Base-by-base conservation (phyloP, 2,113 vertebrate species). In the Scolopax mira region DNA sequence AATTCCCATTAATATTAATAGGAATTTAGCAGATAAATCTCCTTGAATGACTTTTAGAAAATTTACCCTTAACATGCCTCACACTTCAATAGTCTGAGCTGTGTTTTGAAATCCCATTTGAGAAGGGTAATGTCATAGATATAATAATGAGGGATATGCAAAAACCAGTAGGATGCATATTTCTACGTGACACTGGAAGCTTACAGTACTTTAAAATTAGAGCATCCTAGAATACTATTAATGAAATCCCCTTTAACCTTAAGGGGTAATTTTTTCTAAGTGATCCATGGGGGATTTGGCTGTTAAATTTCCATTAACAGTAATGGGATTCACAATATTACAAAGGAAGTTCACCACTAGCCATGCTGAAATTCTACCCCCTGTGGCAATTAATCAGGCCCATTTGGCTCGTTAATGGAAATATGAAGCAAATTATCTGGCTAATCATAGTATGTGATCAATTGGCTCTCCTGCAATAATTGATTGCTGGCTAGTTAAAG, bases 281-380 rank as follows among this genome's bases (percentile, higher is more conserved):
- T 84, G 85, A 96, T 97, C 94, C 86, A 90, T 80, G 22, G 79
- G 93, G 94, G 83, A 93, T 94, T 95, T 96, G 73, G 80, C 93
- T 87, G 92, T 96, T 96, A 97, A 96, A 97, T 94, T 95, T 88
- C 93, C 93, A 95, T 96, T 96, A 96, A 69, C 57, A 2, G 37
- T 96, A 95, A 97, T 96, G 90, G 72, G 83, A 96, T 94, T 97
- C 93, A 81, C 85, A 86, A 0, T 74, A 71, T 93, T 93, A 86
- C 69, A 95, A 85, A 94, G 85, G 88, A 90, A 86, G 88, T 86
- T 95, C 85, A 55, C 83, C 79, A 81, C 65, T 64, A 87, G 64
- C 79, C 72, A 30, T 12, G 72, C 88, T 95, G 82, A 86, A 95
- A 81, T 96, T 81, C 79, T 86, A 79, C 92, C 94, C 93, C 94